Base-by-base conservation (phyloP, 2,113 vertebrate genomes). In the Equus quagga region DNA sequence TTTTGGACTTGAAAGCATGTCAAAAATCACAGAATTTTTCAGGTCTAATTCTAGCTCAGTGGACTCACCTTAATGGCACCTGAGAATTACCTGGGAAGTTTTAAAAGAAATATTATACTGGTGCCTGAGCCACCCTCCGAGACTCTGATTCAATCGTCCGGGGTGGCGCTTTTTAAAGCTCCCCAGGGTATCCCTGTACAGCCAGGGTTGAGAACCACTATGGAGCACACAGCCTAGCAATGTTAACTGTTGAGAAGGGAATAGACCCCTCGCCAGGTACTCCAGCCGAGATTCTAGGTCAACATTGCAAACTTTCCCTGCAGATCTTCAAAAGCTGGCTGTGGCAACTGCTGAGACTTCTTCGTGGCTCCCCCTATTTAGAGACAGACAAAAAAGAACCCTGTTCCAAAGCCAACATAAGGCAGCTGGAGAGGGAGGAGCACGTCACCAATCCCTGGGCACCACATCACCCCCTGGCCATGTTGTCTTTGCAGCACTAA, bases 51-150 rank as follows among this genome's bases (percentile, higher is more conserved):
- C 18, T 31, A 73, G 58, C 41, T 89, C 78, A 56, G 60, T 70
- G 69, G 44, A 28, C 46, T 91, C 67, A 64, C 13, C 1, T 87
- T n/a, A 54, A 8, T 18, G 41, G 73, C 62, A 89, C 67, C 8
- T 73, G 64, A 89, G 26, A 96, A 96, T 58, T 46, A 54, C 33
- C 56, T 70, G n/a, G 41, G 46, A 76, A 92, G 54, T 56, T 95
- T 89, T 64, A 3, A 89, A 94, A 49, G 14, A 78, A 96, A 82
- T 28, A 28, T 2, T 0, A 82, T 28, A 28, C 2, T 0, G 0
- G 44, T 56, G 10, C 81, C 62, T 15, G 0, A 2, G 46, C 13
- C 54, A 89, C 9, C 76, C 62, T 33, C 19, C 5, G 11, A 83
- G 69, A 72, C 41, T 89, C 87, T 26, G 11, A n/a, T n/a, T 67